phyloP scores from a whole-genome alignment of 2,113 vertebrate genomes.

The Eupsittula cactorum region DNA sequence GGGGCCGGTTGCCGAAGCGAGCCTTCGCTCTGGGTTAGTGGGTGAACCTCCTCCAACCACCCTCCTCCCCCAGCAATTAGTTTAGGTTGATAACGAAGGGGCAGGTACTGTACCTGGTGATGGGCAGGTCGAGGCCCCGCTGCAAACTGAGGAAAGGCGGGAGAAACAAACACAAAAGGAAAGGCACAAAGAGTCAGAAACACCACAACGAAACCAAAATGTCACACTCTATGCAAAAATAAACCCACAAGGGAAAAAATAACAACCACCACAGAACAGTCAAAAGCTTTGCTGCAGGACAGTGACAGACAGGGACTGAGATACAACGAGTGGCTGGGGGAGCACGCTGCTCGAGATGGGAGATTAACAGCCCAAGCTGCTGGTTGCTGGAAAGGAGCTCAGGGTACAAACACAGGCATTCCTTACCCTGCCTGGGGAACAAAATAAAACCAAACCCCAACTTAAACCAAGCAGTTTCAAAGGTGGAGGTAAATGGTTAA shows the following conservation, averaged over 20 bases:
- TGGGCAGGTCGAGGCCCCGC: conserved; percentile 97
- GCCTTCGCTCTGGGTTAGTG: conserved; percentile 53
- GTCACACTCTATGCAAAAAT: conserved; percentile 78
- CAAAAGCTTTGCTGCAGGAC: conserved; percentile 74
- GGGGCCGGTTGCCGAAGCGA: not conserved
- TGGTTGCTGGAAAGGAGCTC: not conserved
- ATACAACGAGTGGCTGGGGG: not conserved
- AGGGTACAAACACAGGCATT: not conserved
- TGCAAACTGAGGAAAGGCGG: conserved; percentile 91
- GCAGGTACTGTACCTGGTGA: conserved; percentile 94
- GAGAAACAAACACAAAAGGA: conserved; percentile 88
- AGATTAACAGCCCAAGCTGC: conserved; percentile 17
- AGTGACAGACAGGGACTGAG: conserved; percentile 71
- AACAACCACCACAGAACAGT: conserved; percentile 38
- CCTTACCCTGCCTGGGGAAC: not conserved
- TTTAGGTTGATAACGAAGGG: conserved; percentile 62
- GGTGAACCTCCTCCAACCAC: conserved; percentile 16
- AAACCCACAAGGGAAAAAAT: conserved; percentile 53
- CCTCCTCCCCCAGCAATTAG: conserved; percentile 50
- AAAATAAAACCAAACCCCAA: not conserved
- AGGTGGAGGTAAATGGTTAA: conserved; percentile 16
- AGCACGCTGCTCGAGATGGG: not conserved
- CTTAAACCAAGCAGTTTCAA: conserved; percentile 8
- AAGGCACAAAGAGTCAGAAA: conserved; percentile 90
- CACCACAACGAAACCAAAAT: conserved; percentile 78